phyloP scores from a whole-genome alignment of 1,140 invertebrate genomes.

The Alviniconcha marisindica region DNA sequence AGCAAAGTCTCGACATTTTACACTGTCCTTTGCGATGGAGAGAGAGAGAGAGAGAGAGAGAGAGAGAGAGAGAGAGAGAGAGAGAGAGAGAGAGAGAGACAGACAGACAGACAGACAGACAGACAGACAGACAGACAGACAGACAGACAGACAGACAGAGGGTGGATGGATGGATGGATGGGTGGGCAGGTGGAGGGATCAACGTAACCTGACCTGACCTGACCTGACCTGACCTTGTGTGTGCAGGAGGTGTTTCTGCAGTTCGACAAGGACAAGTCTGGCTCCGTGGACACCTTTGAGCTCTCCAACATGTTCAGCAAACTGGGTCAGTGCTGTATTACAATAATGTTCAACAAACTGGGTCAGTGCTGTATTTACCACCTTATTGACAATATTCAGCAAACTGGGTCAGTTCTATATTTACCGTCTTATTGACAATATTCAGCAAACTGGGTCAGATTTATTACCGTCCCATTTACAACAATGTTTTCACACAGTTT shows the following conservation, averaged over 20 bases:
- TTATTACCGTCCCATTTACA: no score
- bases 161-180: background rate
- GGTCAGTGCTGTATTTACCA: no score
- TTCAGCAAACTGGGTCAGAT: no score
- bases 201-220: no score
- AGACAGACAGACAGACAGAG: background rate
- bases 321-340: constrained; percentile 61
- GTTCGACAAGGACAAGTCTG: constrained; percentile 59
- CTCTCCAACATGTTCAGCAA: constrained; percentile 55
- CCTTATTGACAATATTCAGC: no score
- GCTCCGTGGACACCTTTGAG: constrained; percentile 61
- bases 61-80: background rate
- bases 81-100: background rate
- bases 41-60: background rate
- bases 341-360: no score
- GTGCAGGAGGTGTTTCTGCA: constrained; percentile 61
- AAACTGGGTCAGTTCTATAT: no score
- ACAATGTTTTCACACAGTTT: no score
- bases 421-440: no score
- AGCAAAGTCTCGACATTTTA: no score
- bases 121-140: background rate
- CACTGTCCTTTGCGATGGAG: no score
- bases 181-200: background rate
- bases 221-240: no score
- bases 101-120: background rate